Evolutionary conservation across 1,140 invertebrate genomes (phyloP), one percentile per base, ranked within the genome.

Genomic region (Pinna nobilis): DNA sequence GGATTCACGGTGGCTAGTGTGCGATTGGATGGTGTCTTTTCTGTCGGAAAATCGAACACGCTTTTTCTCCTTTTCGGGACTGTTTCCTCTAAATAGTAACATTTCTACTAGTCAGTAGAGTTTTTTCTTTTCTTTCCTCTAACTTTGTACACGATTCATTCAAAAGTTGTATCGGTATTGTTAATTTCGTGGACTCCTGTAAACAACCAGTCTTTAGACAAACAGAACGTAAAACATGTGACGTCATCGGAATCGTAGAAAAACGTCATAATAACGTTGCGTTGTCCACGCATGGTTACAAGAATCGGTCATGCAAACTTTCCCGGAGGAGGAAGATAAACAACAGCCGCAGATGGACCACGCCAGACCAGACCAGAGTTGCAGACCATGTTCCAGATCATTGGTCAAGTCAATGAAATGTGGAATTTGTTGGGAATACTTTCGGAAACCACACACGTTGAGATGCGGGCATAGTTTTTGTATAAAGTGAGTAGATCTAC

Each of bases 391-490:
- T n/a, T n/a, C n/a, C 51, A 55, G 51, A 30, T 32, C n/a, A 11
- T 47, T 50, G 64, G 28, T 51, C 32, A 53, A 53, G 30, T 47
- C 18, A 47, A 4, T 67, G 9, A 67, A 67, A 53, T 67, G 64
- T 39, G 35, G 64, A 32, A 37, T 67, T 20, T 67, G 64, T 35
- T 67, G 49, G 64, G 30, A 33, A 4, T 67, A 53, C 23, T 67
- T 51, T 33, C 25, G 32, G 47, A 67, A 67, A 35, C 64, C 64
- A 25, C 64, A 67, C 28, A 67, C 64, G 25, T 50, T 67, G 32
- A 67, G 53, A 67, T 67, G 64, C 39, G 64, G 64, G n/a, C 64
- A 67, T 28, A 67, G 64, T 35, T 67, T 67, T 51, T 67, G 64
- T 39, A 49, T 67, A 3, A 67, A 50, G 64, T 53, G 39, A 20